Base-by-base conservation (phyloP, 2,113 vertebrate species). In the Misgurnus anguillicaudatus region DNA sequence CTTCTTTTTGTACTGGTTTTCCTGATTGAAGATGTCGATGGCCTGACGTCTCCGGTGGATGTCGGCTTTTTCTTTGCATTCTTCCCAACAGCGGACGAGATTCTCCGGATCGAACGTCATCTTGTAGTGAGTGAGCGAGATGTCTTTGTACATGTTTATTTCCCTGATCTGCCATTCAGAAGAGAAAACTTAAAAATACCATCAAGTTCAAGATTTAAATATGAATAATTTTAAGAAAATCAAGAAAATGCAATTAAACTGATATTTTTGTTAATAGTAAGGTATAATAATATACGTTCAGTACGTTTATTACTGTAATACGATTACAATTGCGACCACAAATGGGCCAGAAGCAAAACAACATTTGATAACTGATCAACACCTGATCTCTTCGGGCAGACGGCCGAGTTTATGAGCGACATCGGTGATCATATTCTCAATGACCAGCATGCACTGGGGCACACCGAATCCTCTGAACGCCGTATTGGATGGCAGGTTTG, bases 401-500 rank as follows among this genome's bases (percentile, higher is more conserved):
- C 91, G 78, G 39, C 87, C 84, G 80, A 95, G 91, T 2, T 72
- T 82, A 71, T 88, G 24, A 1, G 93, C 94, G 31, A 96, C 93
- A 1, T 95, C 93, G 0, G 85, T 86, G n/a, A 96, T 6, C 83
- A 94, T 94, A 65, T 88, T 92, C 87, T 97, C 94, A 1, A 89
- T 70, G 0, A 94, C 84, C 78, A 94, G 24, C 1, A 89, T 75
- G 53, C 71, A 38, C 60, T 97, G 93, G 0, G 94, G 94, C 42
- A 95, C 95, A 0, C 95, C 95, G 66, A 95, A 95, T 72, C 94
- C 95, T 62, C 90, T 75, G 81, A 96, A 96, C 53, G 94, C 88
- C 0, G 94, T 95, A 80, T 95, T 97, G 69, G 95, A 97, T 13
- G 94, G 94, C 79, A 97, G 86, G 87, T 97, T 93, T 19, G 95